Percentiles rank a stretch among this genome's conserved stretches.
Conservation (phyloP, 2,113 vertebrate species). For the Rhea pennata region DNA sequence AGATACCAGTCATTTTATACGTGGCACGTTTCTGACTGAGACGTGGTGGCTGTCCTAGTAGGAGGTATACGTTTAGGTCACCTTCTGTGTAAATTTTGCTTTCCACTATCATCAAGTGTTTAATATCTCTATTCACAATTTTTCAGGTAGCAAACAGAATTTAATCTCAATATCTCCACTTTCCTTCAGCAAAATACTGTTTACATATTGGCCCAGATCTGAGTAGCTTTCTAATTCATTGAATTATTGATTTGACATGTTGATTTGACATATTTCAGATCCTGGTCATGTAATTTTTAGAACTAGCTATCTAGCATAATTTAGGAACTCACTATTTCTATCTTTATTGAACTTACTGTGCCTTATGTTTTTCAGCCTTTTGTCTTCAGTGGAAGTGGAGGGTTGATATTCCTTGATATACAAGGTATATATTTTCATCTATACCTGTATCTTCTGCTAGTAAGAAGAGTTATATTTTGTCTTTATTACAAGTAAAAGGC, state of each 20-base stretch:
- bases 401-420: background rate
- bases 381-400: background rate
- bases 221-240: conserved; percentile 26
- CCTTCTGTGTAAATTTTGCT: background rate
- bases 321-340: background rate
- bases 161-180: background rate
- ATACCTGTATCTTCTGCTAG: background rate
- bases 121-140: background rate
- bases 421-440: background rate
- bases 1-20: background rate
- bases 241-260: background rate
- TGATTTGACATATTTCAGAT: background rate
- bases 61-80: background rate
- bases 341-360: background rate
- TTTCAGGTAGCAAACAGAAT: background rate
- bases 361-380: background rate
- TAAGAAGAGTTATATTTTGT: background rate
- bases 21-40: background rate
- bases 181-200: background rate
- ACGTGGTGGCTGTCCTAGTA: background rate
- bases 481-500: background rate
- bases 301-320: background rate
- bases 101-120: background rate
- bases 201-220: background rate
- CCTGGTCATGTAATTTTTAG: background rate